Evolutionary conservation across 2,888 invertebrate genomes (phyloP), one percentile per base, ranked within the genome.

Genomic region (Philereme transversata): DNA sequence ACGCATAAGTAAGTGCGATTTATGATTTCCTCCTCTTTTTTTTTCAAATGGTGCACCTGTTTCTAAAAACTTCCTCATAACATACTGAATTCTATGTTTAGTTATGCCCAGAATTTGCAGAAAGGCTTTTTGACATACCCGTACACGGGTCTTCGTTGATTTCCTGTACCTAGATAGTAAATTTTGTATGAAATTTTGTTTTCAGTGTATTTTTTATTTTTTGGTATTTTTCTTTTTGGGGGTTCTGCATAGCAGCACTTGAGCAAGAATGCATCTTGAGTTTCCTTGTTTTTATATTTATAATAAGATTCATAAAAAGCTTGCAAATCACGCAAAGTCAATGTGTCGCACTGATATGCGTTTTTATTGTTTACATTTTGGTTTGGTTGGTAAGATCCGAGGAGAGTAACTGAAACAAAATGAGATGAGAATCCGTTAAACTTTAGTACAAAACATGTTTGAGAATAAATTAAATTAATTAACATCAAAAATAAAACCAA

Each of bases 281-380:
- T 61, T 61, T 61, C 61, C 54, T 60, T 55, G 55, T 61, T 52
- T 56, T 51, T 56, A 48, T 61, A 57, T 57, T 57, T 61, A 57
- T 61, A 61, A 61, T 52, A 61, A 35, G 55, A 47, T 51, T 34
- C 55, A 33, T 61, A 56, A 56, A 61, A 61, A 52, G 51, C 38
- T 38, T 46, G 40, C 50, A 51, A 51, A 57, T 57, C 51, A 10
- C 46, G 51, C 33, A 57, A 41, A 57, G 57, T 57, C 51, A 51
- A n/a, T n/a, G n/a, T n/a, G n/a, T n/a, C 57, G 51, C 45, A n/a
- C n/a, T n/a, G 51, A 46, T 51, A 57, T 45, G 51, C 51, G 36
- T 22, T 22, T 22, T 22, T 22, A 22, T 22, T 22, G 22, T 3
- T 22, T 22, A 22, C 22, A 22, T 22, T 22, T 22, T n/a, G 22